phyloP scores from a whole-genome alignment of 2,797 vertebrate species.

The Aselliscus stoliczkanus region DNA sequence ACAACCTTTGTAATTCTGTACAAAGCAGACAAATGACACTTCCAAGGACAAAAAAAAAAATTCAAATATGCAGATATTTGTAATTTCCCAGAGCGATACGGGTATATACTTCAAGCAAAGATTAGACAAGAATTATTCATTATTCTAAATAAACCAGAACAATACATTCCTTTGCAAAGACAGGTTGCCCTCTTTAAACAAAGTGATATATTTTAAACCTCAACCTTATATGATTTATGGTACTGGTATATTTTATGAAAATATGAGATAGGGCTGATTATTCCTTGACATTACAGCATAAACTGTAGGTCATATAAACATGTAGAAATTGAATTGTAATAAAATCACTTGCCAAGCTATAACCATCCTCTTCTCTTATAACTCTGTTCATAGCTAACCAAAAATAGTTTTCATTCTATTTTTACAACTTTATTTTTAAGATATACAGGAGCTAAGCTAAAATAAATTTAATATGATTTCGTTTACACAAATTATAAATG shows the following conservation, averaged over 20 bases:
- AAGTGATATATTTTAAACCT: slow-evolving; percentile 31
- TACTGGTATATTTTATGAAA: slow-evolving; percentile 27
- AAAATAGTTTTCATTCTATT: not conserved
- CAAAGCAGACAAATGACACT: slow-evolving; percentile 11
- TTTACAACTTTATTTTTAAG: slow-evolving; percentile 2
- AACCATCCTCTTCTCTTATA: not conserved
- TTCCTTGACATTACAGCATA: slow-evolving; percentile 43
- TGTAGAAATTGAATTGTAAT: slow-evolving; percentile 22
- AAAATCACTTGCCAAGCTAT: not conserved
- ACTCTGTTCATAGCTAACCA: not conserved
- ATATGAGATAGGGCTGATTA: slow-evolving; percentile 8
- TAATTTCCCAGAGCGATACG: not conserved
- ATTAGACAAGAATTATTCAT: not conserved
- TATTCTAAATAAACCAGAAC: slow-evolving; percentile 21
- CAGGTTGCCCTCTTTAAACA: not conserved
- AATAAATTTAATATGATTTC: not conserved
- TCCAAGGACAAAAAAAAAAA: not conserved
- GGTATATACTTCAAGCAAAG: not conserved
- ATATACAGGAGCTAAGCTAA: not conserved
- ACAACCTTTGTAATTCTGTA: slow-evolving; percentile 47
- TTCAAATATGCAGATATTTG: slow-evolving; percentile 15
- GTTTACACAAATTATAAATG: slow-evolving; percentile 27
- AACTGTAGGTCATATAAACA: slow-evolving; percentile 16
- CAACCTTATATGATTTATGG: slow-evolving; percentile 35
- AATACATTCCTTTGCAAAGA: slow-evolving; percentile 4